Evolutionary conservation across 30 jellyfish, hydroid and myxozoan genomes (phyloP).

Genomic region (Aurelia aurita): DNA sequence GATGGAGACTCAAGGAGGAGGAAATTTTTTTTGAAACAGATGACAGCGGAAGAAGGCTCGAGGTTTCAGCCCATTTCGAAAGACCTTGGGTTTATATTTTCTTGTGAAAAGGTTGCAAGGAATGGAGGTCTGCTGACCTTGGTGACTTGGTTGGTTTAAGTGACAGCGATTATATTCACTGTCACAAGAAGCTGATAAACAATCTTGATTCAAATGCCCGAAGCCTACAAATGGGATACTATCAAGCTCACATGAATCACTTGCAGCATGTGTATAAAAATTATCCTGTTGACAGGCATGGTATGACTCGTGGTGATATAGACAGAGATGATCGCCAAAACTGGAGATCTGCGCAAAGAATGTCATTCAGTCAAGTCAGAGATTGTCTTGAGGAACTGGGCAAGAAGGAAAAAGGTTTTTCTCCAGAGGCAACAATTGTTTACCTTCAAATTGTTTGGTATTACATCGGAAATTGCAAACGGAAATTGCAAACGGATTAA

Average conservation of each 20-base stretch:
- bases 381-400: conserved; percentile 5
- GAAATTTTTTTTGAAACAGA: background rate
- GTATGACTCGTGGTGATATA: too few species aligned
- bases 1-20: conserved; percentile 64
- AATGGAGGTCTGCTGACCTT: too few species aligned
- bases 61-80: too few species aligned
- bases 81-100: too few species aligned
- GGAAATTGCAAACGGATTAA: too few species aligned
- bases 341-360: conserved; percentile 23
- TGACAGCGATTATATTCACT: conserved; percentile 16
- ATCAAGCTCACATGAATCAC: conserved; percentile 11
- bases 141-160: background rate
- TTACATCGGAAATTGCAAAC: too few species aligned
- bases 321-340: too few species aligned
- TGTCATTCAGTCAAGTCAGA: conserved; percentile 1
- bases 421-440: background rate
- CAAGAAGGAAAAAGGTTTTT: background rate
- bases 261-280: background rate
- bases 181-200: conserved; percentile 11
- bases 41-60: too few species aligned
- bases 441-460: background rate
- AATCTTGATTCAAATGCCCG: conserved; percentile 19
- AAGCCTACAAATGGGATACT: background rate
- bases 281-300: too few species aligned
- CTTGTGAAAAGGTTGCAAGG: too few species aligned